Conservation (phyloP, 2,888 invertebrate genomes). For the Caenorhabditis japonica region DNA sequence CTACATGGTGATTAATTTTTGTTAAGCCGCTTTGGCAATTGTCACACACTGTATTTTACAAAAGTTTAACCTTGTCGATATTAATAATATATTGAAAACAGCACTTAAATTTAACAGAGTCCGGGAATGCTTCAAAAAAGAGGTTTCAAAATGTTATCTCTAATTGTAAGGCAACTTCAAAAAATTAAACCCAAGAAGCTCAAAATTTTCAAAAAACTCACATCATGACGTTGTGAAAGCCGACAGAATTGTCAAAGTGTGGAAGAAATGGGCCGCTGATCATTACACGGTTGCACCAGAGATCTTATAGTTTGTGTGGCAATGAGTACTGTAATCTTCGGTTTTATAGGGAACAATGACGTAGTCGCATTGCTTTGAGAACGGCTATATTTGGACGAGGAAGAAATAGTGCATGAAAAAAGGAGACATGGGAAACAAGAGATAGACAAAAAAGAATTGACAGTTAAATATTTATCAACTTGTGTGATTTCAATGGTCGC, state of each 20-base stretch:
- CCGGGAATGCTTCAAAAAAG: no score
- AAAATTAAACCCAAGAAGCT: no score
- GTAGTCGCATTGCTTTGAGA: slow-evolving; percentile 30
- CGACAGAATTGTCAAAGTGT: slow-evolving; percentile 18
- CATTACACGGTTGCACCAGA: slow-evolving; percentile 41
- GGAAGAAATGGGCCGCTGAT: slow-evolving; percentile 43
- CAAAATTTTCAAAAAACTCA: slow-evolving; percentile 9
- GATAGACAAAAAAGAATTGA: slow-evolving; percentile 6
- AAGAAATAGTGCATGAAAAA: slow-evolving; percentile 10
- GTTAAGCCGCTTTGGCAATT: no score
- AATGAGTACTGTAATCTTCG: slow-evolving; percentile 48
- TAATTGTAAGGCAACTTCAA: no score
- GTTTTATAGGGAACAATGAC: slow-evolving; percentile 47
- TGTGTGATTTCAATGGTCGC: slow-evolving; percentile 40
- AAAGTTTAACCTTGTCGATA: no score
- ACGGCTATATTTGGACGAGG: slow-evolving; percentile 48
- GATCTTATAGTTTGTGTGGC: background rate
- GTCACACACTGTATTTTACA: no score
- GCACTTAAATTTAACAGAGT: no score
- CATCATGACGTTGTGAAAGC: slow-evolving; percentile 29
- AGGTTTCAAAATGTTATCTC: no score
- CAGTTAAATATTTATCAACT: slow-evolving; percentile 37
- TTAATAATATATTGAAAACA: no score
- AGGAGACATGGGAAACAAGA: slow-evolving; percentile 4
- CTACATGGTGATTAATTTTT: no score